A percentile compares a stretch with the other conserved stretches of the same genome.
phyloP scores from a whole-genome alignment of 2,888 invertebrate species.

The Napeogenes inachia region DNA sequence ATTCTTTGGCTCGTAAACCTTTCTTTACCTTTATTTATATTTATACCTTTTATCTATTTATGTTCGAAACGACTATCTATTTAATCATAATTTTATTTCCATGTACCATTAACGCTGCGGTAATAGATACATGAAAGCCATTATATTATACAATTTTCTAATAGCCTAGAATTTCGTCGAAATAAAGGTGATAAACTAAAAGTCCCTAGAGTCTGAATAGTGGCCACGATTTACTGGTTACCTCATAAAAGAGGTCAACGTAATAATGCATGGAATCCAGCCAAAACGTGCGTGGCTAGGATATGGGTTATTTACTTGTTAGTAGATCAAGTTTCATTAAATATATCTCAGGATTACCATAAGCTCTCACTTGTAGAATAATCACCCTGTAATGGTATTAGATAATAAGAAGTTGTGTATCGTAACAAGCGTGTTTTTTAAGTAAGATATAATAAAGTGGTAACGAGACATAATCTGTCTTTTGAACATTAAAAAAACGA shows the following conservation, averaged over 20 bases:
- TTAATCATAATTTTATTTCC: too few relatives aligned
- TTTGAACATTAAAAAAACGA: too few relatives aligned
- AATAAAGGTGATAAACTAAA: constrained; percentile 31
- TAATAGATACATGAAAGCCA: background rate
- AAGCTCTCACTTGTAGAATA: background rate
- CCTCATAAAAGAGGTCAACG: constrained; percentile 23
- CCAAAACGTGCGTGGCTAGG: constrained; percentile 15
- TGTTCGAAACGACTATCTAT: too few relatives aligned
- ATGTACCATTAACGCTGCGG: background rate
- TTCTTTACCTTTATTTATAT: too few relatives aligned
- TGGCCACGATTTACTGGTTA: constrained; percentile 24
- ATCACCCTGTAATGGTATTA: too few relatives aligned
- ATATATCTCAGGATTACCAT: background rate
- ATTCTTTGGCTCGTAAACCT: too few relatives aligned
- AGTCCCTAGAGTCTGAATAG: constrained; percentile 20
- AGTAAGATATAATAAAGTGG: too few relatives aligned
- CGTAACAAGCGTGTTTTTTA: too few relatives aligned
- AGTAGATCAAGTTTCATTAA: constrained; percentile 1
- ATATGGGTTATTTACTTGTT: constrained; percentile 5
- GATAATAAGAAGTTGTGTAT: too few relatives aligned
- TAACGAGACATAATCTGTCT: too few relatives aligned
- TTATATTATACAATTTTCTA: constrained; percentile 25
- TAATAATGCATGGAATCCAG: constrained; percentile 19
- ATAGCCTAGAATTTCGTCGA: constrained; percentile 26
- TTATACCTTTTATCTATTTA: too few relatives aligned